Evolutionary conservation across 2,888 invertebrate species (phyloP).

Genomic region (Gnatocerus cornutus): DNA sequence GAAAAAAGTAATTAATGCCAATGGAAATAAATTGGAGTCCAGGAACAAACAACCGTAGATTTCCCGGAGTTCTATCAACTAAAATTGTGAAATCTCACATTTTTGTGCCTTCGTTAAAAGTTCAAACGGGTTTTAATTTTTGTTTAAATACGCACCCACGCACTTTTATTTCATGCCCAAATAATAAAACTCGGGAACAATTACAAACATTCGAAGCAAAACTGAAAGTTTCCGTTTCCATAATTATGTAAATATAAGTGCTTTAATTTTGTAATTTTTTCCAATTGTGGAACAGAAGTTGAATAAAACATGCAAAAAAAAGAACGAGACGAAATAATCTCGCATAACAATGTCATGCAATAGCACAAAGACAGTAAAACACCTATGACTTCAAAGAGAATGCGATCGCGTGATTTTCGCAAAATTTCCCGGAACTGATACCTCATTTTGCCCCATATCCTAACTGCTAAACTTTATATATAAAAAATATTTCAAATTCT

Average conservation of each 20-base stretch:
- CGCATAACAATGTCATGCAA: conserved; percentile 7
- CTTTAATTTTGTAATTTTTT: not conserved
- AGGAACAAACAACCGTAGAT: not conserved
- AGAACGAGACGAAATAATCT: conserved; percentile 4
- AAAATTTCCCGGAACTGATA: conserved; percentile 6
- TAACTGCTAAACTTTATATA: conserved; percentile 11
- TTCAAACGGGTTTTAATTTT: not conserved
- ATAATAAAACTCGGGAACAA: too few species aligned
- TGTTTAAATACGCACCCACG: too few species aligned
- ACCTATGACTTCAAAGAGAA: conserved; percentile 10
- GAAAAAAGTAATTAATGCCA: not conserved
- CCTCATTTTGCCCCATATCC: conserved; percentile 14
- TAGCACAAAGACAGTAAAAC: not conserved
- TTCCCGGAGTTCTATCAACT: not conserved
- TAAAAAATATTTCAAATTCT: conserved; percentile 15
- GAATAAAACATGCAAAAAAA: not conserved
- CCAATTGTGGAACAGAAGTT: too few species aligned
- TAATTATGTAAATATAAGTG: not conserved
- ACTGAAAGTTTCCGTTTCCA: not conserved
- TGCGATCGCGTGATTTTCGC: conserved; percentile 7
- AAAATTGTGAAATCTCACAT: not conserved
- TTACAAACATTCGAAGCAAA: too few species aligned
- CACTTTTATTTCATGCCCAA: too few species aligned
- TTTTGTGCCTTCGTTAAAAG: not conserved
- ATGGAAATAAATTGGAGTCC: not conserved